Conservation (phyloP, 2,888 invertebrate genomes). For the Camponotus fellah region DNA sequence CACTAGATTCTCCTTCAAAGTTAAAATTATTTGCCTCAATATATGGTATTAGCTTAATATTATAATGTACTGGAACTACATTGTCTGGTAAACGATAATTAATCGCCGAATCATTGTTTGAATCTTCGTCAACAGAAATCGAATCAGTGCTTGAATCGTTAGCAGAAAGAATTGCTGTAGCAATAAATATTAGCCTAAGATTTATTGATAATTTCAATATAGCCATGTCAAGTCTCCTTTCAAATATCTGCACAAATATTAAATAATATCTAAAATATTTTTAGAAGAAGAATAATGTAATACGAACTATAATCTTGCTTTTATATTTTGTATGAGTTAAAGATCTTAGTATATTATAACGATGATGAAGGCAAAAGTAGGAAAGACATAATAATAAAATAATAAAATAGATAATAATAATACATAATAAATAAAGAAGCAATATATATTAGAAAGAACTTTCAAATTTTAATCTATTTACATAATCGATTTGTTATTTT, state of each 20-base stretch:
- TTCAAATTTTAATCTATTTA: too few relatives aligned
- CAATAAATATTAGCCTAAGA: not conserved
- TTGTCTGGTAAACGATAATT: constrained; percentile 86
- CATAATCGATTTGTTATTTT: too few relatives aligned
- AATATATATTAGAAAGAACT: too few relatives aligned
- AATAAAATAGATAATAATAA: too few relatives aligned
- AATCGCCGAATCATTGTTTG: not conserved
- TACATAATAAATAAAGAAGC: too few relatives aligned
- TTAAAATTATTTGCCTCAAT: constrained; percentile 81
- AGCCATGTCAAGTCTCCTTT: not conserved
- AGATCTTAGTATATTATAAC: too few relatives aligned
- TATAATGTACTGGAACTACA: constrained; percentile 87
- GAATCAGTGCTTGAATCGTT: too few relatives aligned
- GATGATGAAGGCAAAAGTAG: not conserved
- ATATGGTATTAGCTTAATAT: constrained; percentile 86
- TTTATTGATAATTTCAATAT: not conserved
- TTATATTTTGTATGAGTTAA: not conserved
- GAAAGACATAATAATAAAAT: not conserved
- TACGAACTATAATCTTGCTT: not conserved
- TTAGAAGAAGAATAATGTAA: not conserved
- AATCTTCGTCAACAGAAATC: not conserved
- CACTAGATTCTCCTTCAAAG: constrained; percentile 68
- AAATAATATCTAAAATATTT: too few relatives aligned
- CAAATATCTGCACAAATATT: not conserved
- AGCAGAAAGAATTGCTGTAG: not conserved